Percentiles rank a stretch among this genome's conserved stretches.
Conservation (phyloP, 1,140 invertebrate genomes). For the Drosophila pachea region DNA sequence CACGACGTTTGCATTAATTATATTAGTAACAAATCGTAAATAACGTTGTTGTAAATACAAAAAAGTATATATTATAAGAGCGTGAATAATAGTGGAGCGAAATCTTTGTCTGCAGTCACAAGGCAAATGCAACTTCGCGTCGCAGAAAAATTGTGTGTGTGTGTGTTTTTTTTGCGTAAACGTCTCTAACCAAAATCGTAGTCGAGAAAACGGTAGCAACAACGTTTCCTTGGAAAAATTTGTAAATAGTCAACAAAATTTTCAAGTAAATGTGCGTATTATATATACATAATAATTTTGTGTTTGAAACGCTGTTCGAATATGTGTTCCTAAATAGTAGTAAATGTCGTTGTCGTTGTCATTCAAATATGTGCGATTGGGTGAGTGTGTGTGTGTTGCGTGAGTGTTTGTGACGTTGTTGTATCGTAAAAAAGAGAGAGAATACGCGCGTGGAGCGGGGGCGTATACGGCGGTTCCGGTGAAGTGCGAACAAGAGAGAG, state of each 20-base stretch:
- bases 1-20: constrained; percentile 58
- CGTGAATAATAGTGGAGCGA: neutral
- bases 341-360: constrained; percentile 47
- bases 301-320: constrained; percentile 5
- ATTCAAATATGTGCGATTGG: constrained; percentile 50
- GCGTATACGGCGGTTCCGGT: constrained; percentile 57
- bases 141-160: constrained; percentile 30
- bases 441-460: constrained; percentile 37
- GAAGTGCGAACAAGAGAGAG: constrained; percentile 28
- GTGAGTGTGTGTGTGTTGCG: constrained; percentile 40
- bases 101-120: constrained; percentile 22
- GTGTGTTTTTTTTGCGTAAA: constrained; percentile 52
- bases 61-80: constrained; percentile 4
- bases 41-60: constrained; percentile 35
- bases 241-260: constrained; percentile 78
- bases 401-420: constrained; percentile 57
- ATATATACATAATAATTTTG: constrained; percentile 24
- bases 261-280: constrained; percentile 53
- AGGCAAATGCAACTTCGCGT: constrained; percentile 19
- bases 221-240: constrained; percentile 74
- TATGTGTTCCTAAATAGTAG: constrained; percentile 34
- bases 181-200: constrained; percentile 52
- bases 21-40: constrained; percentile 61
- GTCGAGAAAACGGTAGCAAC: constrained; percentile 63
- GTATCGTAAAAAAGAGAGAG: constrained; percentile 54